These are phyloP conservation scores for Zoanthus solanderi DNA, from an alignment of 92 coral and sea anemone genomes.

Conservation along the genomic window DNA sequence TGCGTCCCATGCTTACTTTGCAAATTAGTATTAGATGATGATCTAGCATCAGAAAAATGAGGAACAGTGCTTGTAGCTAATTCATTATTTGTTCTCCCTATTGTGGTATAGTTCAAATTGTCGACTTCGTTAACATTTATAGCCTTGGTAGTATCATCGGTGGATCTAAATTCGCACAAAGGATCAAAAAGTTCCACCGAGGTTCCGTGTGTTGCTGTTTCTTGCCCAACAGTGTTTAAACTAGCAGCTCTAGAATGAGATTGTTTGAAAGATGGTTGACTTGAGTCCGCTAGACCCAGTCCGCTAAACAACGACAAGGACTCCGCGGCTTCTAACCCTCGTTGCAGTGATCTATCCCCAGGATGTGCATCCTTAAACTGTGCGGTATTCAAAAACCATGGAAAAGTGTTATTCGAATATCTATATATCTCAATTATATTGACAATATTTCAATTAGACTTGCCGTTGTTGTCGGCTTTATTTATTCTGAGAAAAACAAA, in stretches of 20 bases:
- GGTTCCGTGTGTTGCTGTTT: background rate
- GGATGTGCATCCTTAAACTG: background rate
- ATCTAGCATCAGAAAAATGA: background rate
- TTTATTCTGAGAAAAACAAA: background rate
- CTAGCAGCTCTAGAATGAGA: background rate
- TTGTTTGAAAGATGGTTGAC: background rate
- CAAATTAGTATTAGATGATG: background rate
- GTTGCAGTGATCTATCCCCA: background rate
- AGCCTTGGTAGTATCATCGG: background rate
- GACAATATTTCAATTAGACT: background rate
- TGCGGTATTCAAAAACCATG: background rate
- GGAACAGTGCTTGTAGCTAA: background rate
- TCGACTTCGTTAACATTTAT: background rate
- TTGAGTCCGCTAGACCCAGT: conserved; percentile 8
- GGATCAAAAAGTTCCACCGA: conserved; percentile 23
- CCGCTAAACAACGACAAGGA: conserved; percentile 20
- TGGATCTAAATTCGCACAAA: background rate
- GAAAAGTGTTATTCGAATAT: background rate
- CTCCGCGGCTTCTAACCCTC: background rate
- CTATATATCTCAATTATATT: background rate
- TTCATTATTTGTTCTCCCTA: background rate
- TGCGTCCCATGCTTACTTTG: background rate
- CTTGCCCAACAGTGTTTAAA: background rate
- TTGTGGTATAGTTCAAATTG: background rate
- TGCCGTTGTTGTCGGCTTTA: no score